Conservation (phyloP, 2,113 vertebrate species). For the Parus major region DNA sequence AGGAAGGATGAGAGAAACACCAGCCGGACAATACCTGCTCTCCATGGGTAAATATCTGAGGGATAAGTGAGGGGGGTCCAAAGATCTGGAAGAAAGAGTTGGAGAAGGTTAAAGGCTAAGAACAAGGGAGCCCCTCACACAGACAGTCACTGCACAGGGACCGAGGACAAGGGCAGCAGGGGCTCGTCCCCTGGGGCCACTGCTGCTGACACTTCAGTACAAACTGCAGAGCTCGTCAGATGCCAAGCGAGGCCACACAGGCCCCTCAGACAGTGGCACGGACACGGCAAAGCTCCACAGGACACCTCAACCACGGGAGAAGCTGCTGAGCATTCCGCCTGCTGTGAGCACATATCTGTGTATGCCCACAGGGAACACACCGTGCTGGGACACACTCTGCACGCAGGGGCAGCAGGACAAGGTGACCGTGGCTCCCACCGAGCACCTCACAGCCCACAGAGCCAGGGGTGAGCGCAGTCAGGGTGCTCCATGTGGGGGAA, state of each 20-base stretch:
- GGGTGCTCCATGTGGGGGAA: accelerated
- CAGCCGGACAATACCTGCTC: slow-evolving; percentile 78
- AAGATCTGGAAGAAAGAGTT: slow-evolving; percentile 82
- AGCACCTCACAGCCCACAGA: not conserved
- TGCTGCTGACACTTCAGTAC: not conserved
- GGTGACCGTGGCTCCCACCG: not conserved
- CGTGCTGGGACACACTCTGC: not conserved
- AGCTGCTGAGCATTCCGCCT: not conserved
- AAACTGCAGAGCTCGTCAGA: not conserved
- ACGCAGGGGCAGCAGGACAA: not conserved
- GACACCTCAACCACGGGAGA: not conserved
- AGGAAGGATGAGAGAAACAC: slow-evolving; percentile 17
- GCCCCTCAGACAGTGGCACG: not conserved
- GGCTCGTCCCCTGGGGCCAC: not conserved
- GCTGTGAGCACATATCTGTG: not conserved
- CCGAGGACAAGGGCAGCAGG: accelerated
- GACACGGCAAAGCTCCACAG: slow-evolving; percentile 14
- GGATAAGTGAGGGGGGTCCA: slow-evolving; percentile 80
- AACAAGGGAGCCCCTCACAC: slow-evolving; percentile 24
- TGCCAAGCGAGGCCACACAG: not conserved
- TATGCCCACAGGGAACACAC: not conserved
- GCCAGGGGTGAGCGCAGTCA: accelerated
- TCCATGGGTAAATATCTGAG: slow-evolving; percentile 81
- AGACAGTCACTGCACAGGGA: slow-evolving; percentile 49
- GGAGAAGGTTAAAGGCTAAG: slow-evolving; percentile 69